These are phyloP conservation scores for Hoplias malabaricus DNA, from an alignment of 2,113 vertebrate species.

Conservation along the genomic window DNA sequence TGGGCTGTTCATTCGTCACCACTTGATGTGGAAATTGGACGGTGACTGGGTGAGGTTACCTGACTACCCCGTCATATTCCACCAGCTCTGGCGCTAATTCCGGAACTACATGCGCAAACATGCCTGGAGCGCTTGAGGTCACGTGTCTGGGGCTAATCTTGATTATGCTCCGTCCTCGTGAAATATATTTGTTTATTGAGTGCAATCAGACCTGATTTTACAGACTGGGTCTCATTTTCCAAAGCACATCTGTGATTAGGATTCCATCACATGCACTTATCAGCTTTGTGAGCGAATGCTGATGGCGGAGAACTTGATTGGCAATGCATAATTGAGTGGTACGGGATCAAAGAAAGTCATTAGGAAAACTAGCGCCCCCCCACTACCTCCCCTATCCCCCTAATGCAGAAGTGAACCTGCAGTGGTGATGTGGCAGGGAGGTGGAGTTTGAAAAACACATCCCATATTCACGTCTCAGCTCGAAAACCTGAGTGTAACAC, in stretches of 20 bases:
- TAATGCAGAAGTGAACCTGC: not conserved
- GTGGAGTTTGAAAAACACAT: constrained; percentile 15
- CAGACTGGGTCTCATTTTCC: constrained; percentile 58
- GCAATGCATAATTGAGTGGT: constrained; percentile 36
- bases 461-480: constrained; percentile 29
- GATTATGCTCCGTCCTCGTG: constrained; percentile 52
- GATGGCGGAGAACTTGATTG: constrained; percentile 43
- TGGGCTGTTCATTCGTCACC: constrained; percentile 51
- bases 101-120: constrained; percentile 45
- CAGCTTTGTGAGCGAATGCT: constrained; percentile 40
- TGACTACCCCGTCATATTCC: constrained; percentile 51
- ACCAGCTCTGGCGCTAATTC: constrained; percentile 38
- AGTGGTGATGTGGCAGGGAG: not conserved
- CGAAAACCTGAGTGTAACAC: not conserved
- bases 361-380: constrained; percentile 19
- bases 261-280: constrained; percentile 50
- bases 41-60: constrained; percentile 42
- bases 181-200: constrained; percentile 52
- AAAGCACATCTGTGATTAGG: constrained; percentile 60
- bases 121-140: constrained; percentile 33
- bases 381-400: not conserved
- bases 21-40: constrained; percentile 48
- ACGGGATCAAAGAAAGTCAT: constrained; percentile 39
- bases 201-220: constrained; percentile 66
- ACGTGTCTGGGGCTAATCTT: constrained; percentile 47